Evolutionary conservation across 2,888 invertebrate species (phyloP), one percentile per base, ranked within the genome.

Genomic region (Phymatocera aterrima): DNA sequence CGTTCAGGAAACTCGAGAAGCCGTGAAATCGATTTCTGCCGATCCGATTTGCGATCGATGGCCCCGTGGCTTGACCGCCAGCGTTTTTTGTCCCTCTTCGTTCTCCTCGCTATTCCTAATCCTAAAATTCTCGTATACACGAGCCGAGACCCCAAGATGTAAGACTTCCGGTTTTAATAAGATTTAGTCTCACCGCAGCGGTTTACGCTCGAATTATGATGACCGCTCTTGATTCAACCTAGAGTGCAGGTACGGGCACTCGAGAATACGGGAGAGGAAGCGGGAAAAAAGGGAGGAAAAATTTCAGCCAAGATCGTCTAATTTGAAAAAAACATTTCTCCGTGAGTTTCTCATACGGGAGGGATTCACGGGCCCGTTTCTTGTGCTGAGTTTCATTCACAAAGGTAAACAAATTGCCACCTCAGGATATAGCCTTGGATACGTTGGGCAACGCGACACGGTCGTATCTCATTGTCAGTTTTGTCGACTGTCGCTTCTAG

Each of bases 351-450:
- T 61, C 3, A 2, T 28, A 15, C 61, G 3, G 34, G 37, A n/a
- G 64, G 64, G 18, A 51, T 51, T 64, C 2, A 64, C 8, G 18
- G 8, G 64, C 1, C 18, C 34, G 34, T n/a, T 61, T 64, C 24
- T 6, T 34, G 37, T 37, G 64, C 1, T 18, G 37, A 64, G 68
- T 68, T 43, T 28, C 46, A 12, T 79, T 68, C 78, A 79, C 80
- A 85, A 83, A 86, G 80, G 81, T 83, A 81, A 84, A 86, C 85
- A 85, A 86, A 86, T 86, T 86, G 85, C 85, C 83, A 84, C 84
- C 84, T 85, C 81, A 78, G 60, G 61, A 51, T 5, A n/a, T 64
- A 28, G 28, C 24, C 12, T 21, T 21, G 5, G 43, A 68, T 24
- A 34, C 31, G 48, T 37, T 6, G 78, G 46, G 85, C 83, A 85